Evolutionary conservation across 2,888 invertebrate genomes (phyloP), one percentile per base, ranked within the genome.

Genomic region (Xylota sylvarum): DNA sequence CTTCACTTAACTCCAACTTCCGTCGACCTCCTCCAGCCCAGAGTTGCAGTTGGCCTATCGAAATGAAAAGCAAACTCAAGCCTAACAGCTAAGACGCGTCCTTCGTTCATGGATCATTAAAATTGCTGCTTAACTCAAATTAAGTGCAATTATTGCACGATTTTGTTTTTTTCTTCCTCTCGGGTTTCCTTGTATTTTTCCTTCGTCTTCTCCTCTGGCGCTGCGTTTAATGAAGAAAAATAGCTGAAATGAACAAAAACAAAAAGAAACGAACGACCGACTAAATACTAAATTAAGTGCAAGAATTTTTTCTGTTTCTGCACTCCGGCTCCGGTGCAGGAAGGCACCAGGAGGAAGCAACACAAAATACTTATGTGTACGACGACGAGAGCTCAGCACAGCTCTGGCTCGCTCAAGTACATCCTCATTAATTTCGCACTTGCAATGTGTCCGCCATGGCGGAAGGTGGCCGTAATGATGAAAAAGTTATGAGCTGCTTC

Each of bases 91-190:
- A 82, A 83, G 77, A 83, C 64, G 82, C 86, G 87, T 87, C 87
- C 87, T 87, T 87, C 87, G 78, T 87, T 87, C 87, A 87, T 83
- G 87, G 87, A 87, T 87, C 87, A 87, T 87, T 87, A 87, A 87
- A 87, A 87, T 87, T 87, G 82, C 83, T 87, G 87, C 87, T 87
- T 87, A 87, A 87, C 82, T 87, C 87, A 87, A 87, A 87, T 87
- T 87, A 87, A 87, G 87, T 83, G 83, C 87, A 87, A 87, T 87
- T 87, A 87, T 87, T 83, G 87, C 79, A 79, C 78, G 83, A 87
- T 83, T 74, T 83, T 74, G 40, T 58, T 67, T 70, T 19, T 48
- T 72, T 4, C 81, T 81, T 73, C 82, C 69, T 82, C 62, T 72
- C 50, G n/a, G 48, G 27, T 77, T 76, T 72, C 50, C 52, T 76